Evolutionary conservation across 2,888 invertebrate species (phyloP), one percentile per base, ranked within the genome.

Genomic region (Microdon myrmicae): DNA sequence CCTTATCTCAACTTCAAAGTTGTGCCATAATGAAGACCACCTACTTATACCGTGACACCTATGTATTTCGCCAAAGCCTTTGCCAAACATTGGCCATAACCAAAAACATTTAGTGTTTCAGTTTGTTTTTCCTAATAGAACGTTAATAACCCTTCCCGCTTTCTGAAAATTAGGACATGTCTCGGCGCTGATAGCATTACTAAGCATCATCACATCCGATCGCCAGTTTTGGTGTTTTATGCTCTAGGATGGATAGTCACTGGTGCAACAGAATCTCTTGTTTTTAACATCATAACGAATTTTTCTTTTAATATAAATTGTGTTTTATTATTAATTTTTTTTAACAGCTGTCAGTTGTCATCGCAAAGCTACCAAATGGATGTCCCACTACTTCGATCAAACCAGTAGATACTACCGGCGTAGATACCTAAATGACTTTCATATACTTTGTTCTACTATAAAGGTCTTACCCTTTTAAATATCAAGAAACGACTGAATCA

Each of bases 251-350:
- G n/a, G n/a, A 20, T 14, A 20, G 39, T 7, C 32, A 16, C 37
- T 44, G 34, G 22, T 39, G 37, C 19, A 25, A 23, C 25, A 35
- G 35, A 56, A 49, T 43, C 47, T 51, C 56, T 49, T n/a, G 29
- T 47, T 32, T 25, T 22, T 17, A 12, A 13, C 25, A n/a, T 12
- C 6, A 23, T 47, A 64, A 58, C 64, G 64, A 58, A 28, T 56
- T 58, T 47, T 41, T n/a, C 32, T 13, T 14, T 14, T 10, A n/a
- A n/a, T n/a, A n/a, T n/a, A n/a, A n/a, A n/a, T n/a, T n/a, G n/a
- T n/a, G n/a, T n/a, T n/a, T n/a, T n/a, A n/a, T n/a, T n/a, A n/a
- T n/a, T n/a, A n/a, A n/a, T n/a, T n/a, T n/a, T n/a, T n/a, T n/a
- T n/a, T n/a, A n/a, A n/a, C n/a, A n/a, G n/a, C n/a, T n/a, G n/a